Base-by-base conservation (phyloP, 1,140 invertebrate species). In the Pseudachorutes palmiensis region DNA sequence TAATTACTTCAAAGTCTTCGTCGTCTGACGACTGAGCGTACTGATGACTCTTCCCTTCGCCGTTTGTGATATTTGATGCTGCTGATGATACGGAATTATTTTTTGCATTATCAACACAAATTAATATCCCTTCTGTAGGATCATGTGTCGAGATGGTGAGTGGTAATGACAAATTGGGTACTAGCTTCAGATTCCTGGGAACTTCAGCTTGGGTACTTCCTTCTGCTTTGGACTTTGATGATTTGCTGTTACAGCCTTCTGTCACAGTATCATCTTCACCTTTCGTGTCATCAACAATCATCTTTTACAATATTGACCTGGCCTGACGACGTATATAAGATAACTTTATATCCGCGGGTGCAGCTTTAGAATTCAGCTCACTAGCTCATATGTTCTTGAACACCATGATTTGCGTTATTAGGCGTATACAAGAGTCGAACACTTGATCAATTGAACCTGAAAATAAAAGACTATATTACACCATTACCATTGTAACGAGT, bases 81-180 rank as follows among this genome's bases (percentile, higher is more conserved):
- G 36, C 36, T 12, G 36, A 9, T 12, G 36, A 9, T 9, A 19
- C 36, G 36, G 36, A 9, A 45, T 12, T 45, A 19, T 12, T 12
- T 19, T 45, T 45, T 45, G 36, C 9, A 19, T 19, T 12, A 9
- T 45, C 36, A 45, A 45, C 51, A 5, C 24, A 26, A 55, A 55
- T 55, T 55, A 55, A 55, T 55, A 55, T 55, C 5, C 51, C 51
- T 24, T 55, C 51, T 5, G 51, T 55, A 55, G 51, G 51, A 26
- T 55, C 51, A 9, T 55, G 12, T 19, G 51, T 19, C 5, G 51
- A 55, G 24, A 55, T 55, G 9, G 51, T 14, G 12, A 55, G 24
- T 16, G 51, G 51, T 14, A 55, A 22, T 9, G 51, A 55, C 24
- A 55, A 55, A 22, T 26, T 55, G 24, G 51, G 51, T 5, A 55